Percentiles rank a stretch among this genome's conserved stretches.
Conservation (phyloP, 64 coral and sea anemone genomes). For the Porites lutea region DNA sequence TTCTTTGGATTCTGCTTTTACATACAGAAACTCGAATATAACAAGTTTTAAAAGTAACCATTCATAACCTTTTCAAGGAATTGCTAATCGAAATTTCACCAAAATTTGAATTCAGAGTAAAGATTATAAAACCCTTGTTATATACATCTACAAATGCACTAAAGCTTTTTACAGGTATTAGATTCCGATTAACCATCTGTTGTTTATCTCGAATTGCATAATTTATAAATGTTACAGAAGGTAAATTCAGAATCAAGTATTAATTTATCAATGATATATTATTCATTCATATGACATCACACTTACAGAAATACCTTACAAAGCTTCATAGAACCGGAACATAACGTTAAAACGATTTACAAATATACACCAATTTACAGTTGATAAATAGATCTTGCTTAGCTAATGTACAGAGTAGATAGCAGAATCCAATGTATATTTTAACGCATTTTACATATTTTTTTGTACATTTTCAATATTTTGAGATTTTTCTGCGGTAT, state of each 20-base stretch:
- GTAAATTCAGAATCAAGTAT: neutral
- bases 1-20: conserved; percentile 45
- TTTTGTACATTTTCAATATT: conserved; percentile 53
- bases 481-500: conserved; percentile 36
- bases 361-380: conserved; percentile 22
- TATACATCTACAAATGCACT: conserved; percentile 20
- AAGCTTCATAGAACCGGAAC: neutral
- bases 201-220: neutral
- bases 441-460: conserved; percentile 55
- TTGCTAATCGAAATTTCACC: neutral
- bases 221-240: neutral
- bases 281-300: neutral
- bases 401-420: neutral
- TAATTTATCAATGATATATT: conserved; percentile 17
- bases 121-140: conserved; percentile 39
- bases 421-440: conserved; percentile 18
- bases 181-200: neutral
- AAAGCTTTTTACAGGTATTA: conserved; percentile 25
- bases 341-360: neutral
- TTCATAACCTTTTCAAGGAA: conserved; percentile 20
- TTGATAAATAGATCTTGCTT: conserved; percentile 40
- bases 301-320: neutral
- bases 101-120: conserved; percentile 13
- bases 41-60: conserved; percentile 18
- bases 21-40: conserved; percentile 33